phyloP scores from a whole-genome alignment of 2,888 invertebrate genomes.

The Cyrtodaria siliqua region DNA sequence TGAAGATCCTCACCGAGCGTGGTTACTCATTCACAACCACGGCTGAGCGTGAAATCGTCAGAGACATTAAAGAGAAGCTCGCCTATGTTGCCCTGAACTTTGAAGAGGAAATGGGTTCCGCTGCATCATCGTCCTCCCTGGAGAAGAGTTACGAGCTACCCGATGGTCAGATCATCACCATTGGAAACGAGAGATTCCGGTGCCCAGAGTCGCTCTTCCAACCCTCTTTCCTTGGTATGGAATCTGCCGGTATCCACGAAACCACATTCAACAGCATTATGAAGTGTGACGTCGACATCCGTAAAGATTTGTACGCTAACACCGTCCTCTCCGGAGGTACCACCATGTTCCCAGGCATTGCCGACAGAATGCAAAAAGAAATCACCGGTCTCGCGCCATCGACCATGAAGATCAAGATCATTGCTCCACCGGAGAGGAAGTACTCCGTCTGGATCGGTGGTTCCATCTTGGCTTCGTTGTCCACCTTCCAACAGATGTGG shows the following conservation, averaged over 20 bases:
- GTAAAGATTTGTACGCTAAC: constrained; percentile 85
- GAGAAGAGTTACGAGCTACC: constrained; percentile 85
- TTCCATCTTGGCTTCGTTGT: constrained; percentile 79
- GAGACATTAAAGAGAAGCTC: constrained; percentile 94
- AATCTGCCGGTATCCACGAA: constrained; percentile 84
- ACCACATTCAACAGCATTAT: constrained; percentile 85
- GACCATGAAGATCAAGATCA: constrained; percentile 90
- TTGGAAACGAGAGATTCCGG: constrained; percentile 84
- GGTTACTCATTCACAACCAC: constrained; percentile 86
- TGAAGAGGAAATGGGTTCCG: constrained; percentile 84
- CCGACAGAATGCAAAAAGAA: constrained; percentile 99
- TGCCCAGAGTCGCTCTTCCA: constrained; percentile 85
- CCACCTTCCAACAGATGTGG: constrained; percentile 82
- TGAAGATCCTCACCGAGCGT: constrained; percentile 84
- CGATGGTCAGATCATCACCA: constrained; percentile 85
- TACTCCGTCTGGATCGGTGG: constrained; percentile 93
- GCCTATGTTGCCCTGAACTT: constrained; percentile 85
- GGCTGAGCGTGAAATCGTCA: constrained; percentile 93
- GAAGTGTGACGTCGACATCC: constrained; percentile 85
- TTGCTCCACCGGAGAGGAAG: constrained; percentile 97
- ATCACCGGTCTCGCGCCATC: constrained; percentile 93
- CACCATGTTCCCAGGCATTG: constrained; percentile 99
- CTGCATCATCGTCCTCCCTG: constrained; percentile 80
- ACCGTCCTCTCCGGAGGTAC: constrained; percentile 96
- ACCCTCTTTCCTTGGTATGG: constrained; percentile 84